Conservation (phyloP, 2,888 invertebrate species). For the Nomada goodeniana region DNA sequence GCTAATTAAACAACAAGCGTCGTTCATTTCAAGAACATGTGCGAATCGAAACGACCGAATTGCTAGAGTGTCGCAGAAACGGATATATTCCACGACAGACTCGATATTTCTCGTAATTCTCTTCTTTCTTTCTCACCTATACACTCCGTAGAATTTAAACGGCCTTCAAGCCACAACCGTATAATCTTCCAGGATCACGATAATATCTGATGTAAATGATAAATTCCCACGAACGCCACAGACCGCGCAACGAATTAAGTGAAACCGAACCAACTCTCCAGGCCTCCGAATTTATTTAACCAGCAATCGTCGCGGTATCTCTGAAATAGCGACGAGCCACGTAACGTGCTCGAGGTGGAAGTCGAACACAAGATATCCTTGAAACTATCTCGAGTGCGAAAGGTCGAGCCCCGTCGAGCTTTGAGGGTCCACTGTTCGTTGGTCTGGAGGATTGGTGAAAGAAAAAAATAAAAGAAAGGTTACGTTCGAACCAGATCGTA, state of each 20-base stretch:
- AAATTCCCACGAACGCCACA: neutral
- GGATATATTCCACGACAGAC: no score
- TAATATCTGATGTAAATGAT: no score
- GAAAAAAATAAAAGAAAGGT: neutral
- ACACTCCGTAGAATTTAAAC: no score
- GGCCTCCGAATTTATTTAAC: neutral
- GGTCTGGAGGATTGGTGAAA: neutral
- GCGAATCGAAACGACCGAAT: no score
- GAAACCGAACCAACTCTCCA: neutral
- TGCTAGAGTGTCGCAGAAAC: no score
- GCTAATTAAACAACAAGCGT: no score
- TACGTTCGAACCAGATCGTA: neutral
- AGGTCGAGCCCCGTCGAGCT: constrained; percentile 47
- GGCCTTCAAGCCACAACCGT: no score
- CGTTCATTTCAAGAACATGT: no score
- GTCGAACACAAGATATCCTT: constrained; percentile 54
- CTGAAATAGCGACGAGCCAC: neutral
- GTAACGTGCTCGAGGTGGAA: constrained; percentile 23
- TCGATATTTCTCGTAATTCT: no score
- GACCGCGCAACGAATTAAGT: neutral
- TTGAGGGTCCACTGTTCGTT: constrained; percentile 28
- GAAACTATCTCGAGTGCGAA: constrained; percentile 55
- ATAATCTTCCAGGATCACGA: no score
- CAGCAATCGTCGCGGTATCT: neutral
- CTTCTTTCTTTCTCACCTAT: no score